phyloP scores from a whole-genome alignment of 1,140 invertebrate genomes.

The Chrysomallon squamiferum region DNA sequence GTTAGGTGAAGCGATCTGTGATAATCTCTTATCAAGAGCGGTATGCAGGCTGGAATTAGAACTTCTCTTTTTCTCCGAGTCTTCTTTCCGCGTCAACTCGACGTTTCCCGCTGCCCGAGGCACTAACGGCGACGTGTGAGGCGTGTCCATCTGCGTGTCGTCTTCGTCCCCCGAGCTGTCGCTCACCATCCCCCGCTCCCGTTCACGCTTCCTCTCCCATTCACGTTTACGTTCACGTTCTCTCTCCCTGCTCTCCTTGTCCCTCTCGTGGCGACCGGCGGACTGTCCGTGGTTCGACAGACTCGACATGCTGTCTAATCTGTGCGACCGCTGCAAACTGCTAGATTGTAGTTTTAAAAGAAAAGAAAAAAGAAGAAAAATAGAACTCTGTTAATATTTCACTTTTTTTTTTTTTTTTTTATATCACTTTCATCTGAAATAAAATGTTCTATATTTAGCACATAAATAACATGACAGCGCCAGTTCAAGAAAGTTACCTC shows the following conservation, averaged over 20 bases:
- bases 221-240: background rate
- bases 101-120: background rate
- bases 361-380: background rate
- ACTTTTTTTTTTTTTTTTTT: no score
- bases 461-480: no score
- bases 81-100: constrained; percentile 42
- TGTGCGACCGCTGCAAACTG: constrained; percentile 2
- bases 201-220: background rate
- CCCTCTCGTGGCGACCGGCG: background rate
- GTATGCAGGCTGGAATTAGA: constrained; percentile 25
- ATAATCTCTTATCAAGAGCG: constrained; percentile 11
- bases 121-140: constrained; percentile 19
- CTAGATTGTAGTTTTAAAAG: background rate
- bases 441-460: no score
- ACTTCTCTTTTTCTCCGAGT: constrained; percentile 60
- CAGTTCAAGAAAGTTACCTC: no score
- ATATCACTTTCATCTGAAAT: no score
- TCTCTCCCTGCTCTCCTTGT: constrained; percentile 3
- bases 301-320: background rate
- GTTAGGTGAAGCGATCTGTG: constrained; percentile 40
- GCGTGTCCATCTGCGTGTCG: constrained; percentile 14
- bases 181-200: constrained; percentile 11
- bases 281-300: background rate
- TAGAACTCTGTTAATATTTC: no score
- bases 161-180: constrained; percentile 19